These are phyloP conservation scores for Phymorhynchus buccinoides DNA, from an alignment of 1,140 invertebrate genomes.

Conservation along the genomic window DNA sequence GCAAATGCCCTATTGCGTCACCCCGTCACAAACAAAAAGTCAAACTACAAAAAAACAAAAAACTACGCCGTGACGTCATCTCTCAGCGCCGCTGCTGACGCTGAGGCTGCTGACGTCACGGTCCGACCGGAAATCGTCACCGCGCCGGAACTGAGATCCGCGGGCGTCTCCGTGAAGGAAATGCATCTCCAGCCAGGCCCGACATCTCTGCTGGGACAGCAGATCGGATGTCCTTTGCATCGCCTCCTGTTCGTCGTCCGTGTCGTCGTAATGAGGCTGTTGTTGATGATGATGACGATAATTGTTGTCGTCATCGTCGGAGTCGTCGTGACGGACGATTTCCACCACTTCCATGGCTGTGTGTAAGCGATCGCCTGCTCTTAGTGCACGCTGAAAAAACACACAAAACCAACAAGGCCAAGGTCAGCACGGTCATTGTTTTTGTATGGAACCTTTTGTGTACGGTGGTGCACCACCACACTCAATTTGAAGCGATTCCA, in stretches of 20 bases:
- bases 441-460: too few relatives aligned
- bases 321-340: slow-evolving; percentile 2
- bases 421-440: too few relatives aligned
- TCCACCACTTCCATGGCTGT: slow-evolving; percentile 22
- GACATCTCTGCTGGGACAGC: slow-evolving; percentile 10
- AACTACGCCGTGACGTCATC: slow-evolving; percentile 17
- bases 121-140: too few relatives aligned
- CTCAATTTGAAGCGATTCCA: too few relatives aligned
- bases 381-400: slow-evolving; percentile 2
- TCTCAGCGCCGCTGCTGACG: slow-evolving; percentile 24
- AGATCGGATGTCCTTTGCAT: background rate
- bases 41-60: too few relatives aligned
- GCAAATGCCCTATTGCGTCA: too few relatives aligned
- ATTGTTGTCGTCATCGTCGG: background rate
- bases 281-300: too few relatives aligned
- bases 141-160: too few relatives aligned
- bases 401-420: too few relatives aligned
- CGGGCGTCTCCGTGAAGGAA: background rate
- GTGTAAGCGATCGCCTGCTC: slow-evolving; percentile 4
- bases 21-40: background rate
- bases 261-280: background rate
- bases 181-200: slow-evolving; percentile 28
- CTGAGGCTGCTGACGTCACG: background rate
- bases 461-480: too few relatives aligned
- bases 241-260: slow-evolving; percentile 28